phyloP scores from a whole-genome alignment of 1,140 invertebrate species.

The Heliconius melpomene region DNA sequence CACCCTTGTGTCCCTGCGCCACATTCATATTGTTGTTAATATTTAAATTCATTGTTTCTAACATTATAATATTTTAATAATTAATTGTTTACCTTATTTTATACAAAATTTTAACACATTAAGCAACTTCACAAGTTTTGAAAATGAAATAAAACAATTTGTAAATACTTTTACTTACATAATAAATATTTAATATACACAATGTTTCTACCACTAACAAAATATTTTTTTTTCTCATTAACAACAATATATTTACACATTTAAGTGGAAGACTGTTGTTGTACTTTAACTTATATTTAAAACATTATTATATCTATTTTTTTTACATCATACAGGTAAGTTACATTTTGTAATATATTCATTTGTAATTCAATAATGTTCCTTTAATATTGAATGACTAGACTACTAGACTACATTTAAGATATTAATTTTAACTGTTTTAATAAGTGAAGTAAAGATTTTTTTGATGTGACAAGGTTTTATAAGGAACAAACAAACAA shows the following conservation, averaged over 20 bases:
- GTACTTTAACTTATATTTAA: background rate
- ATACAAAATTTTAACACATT: too few species aligned
- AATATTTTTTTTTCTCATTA: background rate
- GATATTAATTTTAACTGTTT: background rate
- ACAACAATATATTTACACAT: background rate
- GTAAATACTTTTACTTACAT: background rate
- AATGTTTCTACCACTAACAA: too few species aligned
- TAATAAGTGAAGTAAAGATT: too few species aligned
- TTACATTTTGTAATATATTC: background rate
- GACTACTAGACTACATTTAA: background rate
- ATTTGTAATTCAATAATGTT: background rate
- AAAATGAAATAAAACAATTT: background rate
- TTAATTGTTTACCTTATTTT: too few species aligned
- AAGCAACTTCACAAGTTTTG: background rate
- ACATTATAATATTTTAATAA: too few species aligned
- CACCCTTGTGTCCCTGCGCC: too few species aligned
- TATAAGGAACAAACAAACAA: too few species aligned
- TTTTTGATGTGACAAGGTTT: too few species aligned
- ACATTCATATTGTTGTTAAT: too few species aligned
- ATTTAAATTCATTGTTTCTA: too few species aligned
- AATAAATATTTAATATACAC: background rate
- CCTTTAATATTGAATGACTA: background rate
- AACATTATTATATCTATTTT: background rate
- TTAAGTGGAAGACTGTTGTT: constrained; percentile 21
- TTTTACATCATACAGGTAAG: background rate